phyloP scores from a whole-genome alignment of 2,888 invertebrate species.

The Diarsia brunnea region DNA sequence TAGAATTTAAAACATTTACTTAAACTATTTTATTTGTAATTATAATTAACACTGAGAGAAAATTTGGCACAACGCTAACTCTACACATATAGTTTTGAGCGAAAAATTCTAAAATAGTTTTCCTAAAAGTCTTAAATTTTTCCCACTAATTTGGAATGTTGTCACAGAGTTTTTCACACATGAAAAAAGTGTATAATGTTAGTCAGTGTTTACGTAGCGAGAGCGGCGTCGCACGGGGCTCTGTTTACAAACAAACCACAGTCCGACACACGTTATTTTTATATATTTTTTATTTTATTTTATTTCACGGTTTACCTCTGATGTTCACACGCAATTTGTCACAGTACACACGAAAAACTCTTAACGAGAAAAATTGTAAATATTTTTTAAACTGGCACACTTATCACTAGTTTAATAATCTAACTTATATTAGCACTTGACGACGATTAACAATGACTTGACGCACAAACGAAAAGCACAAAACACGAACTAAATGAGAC shows the following conservation, averaged over 20 bases:
- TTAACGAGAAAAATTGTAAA: slow-evolving; percentile 43
- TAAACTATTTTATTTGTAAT: slow-evolving; percentile 51
- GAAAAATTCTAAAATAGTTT: slow-evolving; percentile 60
- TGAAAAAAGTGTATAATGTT: slow-evolving; percentile 70
- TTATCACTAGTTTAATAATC: slow-evolving; percentile 70
- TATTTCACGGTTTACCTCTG: slow-evolving; percentile 63
- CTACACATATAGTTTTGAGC: slow-evolving; percentile 71
- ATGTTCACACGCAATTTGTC: slow-evolving; percentile 68
- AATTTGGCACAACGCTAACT: slow-evolving; percentile 74
- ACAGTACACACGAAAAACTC: slow-evolving; percentile 65
- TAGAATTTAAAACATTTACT: slow-evolving; percentile 56
- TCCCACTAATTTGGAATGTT: slow-evolving; percentile 66
- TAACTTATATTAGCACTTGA: slow-evolving; percentile 80
- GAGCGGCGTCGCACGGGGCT: slow-evolving; percentile 80
- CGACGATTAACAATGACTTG: slow-evolving; percentile 89
- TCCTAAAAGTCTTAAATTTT: slow-evolving; percentile 45
- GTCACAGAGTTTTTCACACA: slow-evolving; percentile 67
- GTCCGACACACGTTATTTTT: slow-evolving; percentile 74
- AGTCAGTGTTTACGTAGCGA: slow-evolving; percentile 77
- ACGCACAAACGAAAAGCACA: slow-evolving; percentile 90
- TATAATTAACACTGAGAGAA: slow-evolving; percentile 59
- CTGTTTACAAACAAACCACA: slow-evolving; percentile 88
- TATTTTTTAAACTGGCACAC: slow-evolving; percentile 57
- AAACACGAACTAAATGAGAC: slow-evolving; percentile 91
- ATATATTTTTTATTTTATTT: slow-evolving; percentile 62